phyloP scores from a whole-genome alignment of 1,140 invertebrate genomes.

The Bombus consobrinus region DNA sequence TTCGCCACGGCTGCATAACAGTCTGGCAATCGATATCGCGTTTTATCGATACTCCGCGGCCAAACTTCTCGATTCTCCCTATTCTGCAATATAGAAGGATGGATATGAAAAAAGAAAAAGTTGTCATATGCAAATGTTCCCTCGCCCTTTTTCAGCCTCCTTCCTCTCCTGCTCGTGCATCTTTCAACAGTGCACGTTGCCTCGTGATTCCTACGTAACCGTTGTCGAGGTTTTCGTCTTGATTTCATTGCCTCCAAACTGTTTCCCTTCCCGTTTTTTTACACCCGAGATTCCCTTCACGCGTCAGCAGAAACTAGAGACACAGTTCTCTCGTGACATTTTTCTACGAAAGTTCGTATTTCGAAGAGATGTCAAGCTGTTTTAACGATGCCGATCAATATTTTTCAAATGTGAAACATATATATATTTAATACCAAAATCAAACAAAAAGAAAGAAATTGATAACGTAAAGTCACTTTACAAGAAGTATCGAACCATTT shows the following conservation, averaged over 20 bases:
- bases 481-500: no score
- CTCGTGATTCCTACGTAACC: background rate
- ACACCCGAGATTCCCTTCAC: background rate
- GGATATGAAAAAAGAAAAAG: slow-evolving; percentile 1
- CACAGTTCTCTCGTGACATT: no score
- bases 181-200: slow-evolving; percentile 24
- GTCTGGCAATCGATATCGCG: slow-evolving; percentile 21
- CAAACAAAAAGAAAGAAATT: no score
- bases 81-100: background rate
- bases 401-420: no score
- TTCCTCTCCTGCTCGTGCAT: background rate
- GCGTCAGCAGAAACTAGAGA: background rate
- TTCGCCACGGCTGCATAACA: background rate
- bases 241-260: slow-evolving; percentile 11
- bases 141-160: background rate
- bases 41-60: slow-evolving; percentile 8
- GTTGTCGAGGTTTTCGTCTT: background rate
- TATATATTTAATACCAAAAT: no score
- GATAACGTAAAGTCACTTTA: no score
- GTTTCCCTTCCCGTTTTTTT: no score
- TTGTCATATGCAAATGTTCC: slow-evolving; percentile 14
- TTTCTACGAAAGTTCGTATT: no score
- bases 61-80: background rate
- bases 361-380: no score
- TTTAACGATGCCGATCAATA: no score